Evolutionary conservation across 2,888 invertebrate species (phyloP).

Genomic region (Brassicogethes aeneus): DNA sequence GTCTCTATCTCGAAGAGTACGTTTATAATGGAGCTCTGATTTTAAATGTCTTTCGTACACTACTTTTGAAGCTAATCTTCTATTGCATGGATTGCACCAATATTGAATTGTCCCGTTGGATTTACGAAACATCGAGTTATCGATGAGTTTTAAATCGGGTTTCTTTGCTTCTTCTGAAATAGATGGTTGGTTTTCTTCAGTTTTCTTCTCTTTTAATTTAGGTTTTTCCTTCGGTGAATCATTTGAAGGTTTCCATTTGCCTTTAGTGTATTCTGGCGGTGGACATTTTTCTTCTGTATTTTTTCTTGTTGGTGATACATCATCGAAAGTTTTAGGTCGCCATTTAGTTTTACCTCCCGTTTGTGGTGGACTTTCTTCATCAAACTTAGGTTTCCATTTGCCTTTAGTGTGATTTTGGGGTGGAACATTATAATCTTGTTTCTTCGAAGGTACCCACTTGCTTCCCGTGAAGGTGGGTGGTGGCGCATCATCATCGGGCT

Average conservation of each 20-base stretch:
- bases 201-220: too few species aligned
- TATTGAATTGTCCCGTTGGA: constrained; percentile 49
- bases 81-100: constrained; percentile 75
- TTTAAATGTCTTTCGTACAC: constrained; percentile 70
- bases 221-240: constrained; percentile 41
- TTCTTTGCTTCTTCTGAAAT: too few species aligned
- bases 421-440: constrained; percentile 16
- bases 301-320: constrained; percentile 7
- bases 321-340: background rate
- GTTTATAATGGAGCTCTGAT: constrained; percentile 62
- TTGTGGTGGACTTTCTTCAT: constrained; percentile 14
- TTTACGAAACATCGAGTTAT: constrained; percentile 34
- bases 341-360: background rate
- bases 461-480: constrained; percentile 43
- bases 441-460: constrained; percentile 46
- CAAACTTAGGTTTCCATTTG: constrained; percentile 50
- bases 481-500: constrained; percentile 12
- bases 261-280: constrained; percentile 65
- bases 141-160: constrained; percentile 14
- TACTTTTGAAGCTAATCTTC: constrained; percentile 61
- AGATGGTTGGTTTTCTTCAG: too few species aligned
- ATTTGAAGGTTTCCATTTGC: constrained; percentile 62
- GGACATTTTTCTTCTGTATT: constrained; percentile 37
- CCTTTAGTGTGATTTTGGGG: constrained; percentile 48
- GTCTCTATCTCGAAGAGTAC: constrained; percentile 58